Percentiles rank a stretch among this genome's conserved stretches.
Conservation (phyloP, 37 sponge, comb jelly and placozoan genomes). For the Mnemiopsis leidyi region DNA sequence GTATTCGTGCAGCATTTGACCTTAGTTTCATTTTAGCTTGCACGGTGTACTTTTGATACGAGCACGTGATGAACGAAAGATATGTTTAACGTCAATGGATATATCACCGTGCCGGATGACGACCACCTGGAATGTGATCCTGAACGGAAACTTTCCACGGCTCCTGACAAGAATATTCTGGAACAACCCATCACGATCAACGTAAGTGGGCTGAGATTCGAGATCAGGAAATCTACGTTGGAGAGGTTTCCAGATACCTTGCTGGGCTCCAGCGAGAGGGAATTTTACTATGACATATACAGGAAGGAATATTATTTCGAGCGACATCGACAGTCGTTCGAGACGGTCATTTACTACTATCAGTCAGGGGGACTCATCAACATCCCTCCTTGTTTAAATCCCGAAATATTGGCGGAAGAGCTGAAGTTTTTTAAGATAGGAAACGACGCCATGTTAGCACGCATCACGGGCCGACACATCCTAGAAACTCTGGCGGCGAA, state of each 20-base stretch:
- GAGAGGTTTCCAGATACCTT: not conserved
- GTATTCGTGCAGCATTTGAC: no score
- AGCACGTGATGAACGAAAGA: no score
- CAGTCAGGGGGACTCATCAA: not conserved
- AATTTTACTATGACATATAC: not conserved
- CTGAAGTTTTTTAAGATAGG: constrained; percentile 18
- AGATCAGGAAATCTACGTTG: not conserved
- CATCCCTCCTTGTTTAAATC: not conserved
- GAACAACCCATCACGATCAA: constrained; percentile 37
- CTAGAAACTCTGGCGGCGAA: not conserved
- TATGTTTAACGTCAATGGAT: no score
- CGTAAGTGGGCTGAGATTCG: not conserved
- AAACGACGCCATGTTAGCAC: not conserved
- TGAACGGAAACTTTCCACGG: no score
- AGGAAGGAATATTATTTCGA: constrained; percentile 6
- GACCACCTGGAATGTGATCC: no score
- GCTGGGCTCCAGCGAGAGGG: not conserved
- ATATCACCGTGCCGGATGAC: no score
- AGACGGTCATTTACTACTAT: not conserved
- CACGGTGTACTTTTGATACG: not conserved
- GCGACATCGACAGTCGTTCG: not conserved
- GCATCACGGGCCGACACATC: not conserved
- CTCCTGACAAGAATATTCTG: not conserved
- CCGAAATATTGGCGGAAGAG: constrained; percentile 6
- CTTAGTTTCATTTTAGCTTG: no score